These are phyloP conservation scores for Cantharis rustica DNA, from an alignment of 2,888 invertebrate genomes.

Conservation along the genomic window DNA sequence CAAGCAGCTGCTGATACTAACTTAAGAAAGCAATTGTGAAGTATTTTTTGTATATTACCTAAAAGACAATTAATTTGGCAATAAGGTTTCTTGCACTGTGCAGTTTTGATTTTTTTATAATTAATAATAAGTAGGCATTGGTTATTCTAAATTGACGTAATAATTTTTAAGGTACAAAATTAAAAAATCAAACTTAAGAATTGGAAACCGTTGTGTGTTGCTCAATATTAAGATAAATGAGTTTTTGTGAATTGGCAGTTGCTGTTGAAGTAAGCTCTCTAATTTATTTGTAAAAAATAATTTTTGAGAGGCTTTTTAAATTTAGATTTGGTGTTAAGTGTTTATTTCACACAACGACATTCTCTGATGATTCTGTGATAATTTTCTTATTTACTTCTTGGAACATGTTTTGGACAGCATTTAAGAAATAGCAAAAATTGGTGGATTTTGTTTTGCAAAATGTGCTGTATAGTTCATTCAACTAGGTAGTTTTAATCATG, in stretches of 20 bases:
- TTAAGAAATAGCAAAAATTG: neutral
- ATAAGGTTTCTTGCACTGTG: neutral
- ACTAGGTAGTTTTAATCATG: slow-evolving; percentile 19
- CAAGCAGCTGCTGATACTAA: neutral
- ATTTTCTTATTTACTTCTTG: slow-evolving; percentile 18
- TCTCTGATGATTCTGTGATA: slow-evolving; percentile 28
- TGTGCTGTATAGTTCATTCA: slow-evolving; percentile 18
- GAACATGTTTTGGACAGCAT: slow-evolving; percentile 24
- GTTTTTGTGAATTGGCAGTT: neutral
- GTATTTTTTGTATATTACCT: neutral
- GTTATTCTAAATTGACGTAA: neutral
- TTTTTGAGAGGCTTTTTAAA: slow-evolving; percentile 22
- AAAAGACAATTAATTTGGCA: neutral
- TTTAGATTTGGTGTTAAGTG: neutral
- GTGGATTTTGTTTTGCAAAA: slow-evolving; percentile 19
- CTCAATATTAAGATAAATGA: neutral
- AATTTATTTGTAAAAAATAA: slow-evolving; percentile 28
- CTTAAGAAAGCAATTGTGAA: neutral
- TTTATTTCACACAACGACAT: slow-evolving; percentile 23
- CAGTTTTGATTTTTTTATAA: neutral
- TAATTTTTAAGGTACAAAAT: neutral
- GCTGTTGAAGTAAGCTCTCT: slow-evolving; percentile 25
- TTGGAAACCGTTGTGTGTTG: neutral
- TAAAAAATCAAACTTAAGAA: neutral
- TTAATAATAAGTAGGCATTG: neutral